A percentile compares a stretch with the other conserved stretches of the same genome.
phyloP scores from a whole-genome alignment of 2,888 invertebrate species.

The Patella caerulea region DNA sequence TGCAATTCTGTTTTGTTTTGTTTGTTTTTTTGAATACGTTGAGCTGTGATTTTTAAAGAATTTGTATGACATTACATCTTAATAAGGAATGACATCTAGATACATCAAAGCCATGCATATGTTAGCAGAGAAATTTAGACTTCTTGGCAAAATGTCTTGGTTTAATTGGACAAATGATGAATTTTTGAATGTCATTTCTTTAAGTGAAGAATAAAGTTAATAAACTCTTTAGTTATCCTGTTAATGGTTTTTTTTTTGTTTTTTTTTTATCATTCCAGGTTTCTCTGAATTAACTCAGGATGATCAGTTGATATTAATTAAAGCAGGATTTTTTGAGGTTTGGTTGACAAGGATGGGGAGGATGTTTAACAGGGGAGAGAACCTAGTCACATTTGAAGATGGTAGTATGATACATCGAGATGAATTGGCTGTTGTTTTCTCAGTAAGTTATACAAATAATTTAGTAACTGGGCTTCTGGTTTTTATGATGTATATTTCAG shows the following conservation, averaged over 20 bases:
- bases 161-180: too few species aligned
- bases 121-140: too few species aligned
- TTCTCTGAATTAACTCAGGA: slow-evolving; percentile 92
- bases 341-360: slow-evolving; percentile 91
- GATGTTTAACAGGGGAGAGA: slow-evolving; percentile 79
- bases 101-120: too few species aligned
- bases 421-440: slow-evolving; percentile 80
- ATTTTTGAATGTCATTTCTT: background rate
- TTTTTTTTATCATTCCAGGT: slow-evolving; percentile 71
- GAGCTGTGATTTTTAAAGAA: background rate
- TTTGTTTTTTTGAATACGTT: background rate
- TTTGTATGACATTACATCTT: too few species aligned
- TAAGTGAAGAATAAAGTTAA: too few species aligned
- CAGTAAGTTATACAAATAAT: slow-evolving; percentile 45
- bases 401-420: slow-evolving; percentile 86
- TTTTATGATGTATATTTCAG: too few species aligned
- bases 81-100: too few species aligned
- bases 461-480: too few species aligned
- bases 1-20: background rate
- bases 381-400: slow-evolving; percentile 88
- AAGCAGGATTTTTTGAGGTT: slow-evolving; percentile 96
- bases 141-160: too few species aligned
- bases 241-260: background rate
- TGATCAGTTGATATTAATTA: slow-evolving; percentile 96
- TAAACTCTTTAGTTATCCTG: background rate